phyloP scores from a whole-genome alignment of 2,797 vertebrate genomes.

The Anguilla anguilla region DNA sequence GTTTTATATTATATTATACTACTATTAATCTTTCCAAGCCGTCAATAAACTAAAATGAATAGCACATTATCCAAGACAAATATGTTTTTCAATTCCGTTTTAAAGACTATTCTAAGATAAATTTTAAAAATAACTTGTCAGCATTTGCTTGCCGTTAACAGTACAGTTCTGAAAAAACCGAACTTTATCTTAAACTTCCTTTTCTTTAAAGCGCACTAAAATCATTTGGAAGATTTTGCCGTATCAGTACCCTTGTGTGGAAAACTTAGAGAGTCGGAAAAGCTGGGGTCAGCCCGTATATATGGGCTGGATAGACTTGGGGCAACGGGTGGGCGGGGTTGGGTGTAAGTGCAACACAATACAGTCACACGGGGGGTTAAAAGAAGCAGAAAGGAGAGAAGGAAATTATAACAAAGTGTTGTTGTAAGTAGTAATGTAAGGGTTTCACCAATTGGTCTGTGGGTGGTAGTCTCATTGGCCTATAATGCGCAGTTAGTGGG shows the following conservation, averaged over 20 bases:
- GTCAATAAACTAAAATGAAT: background rate
- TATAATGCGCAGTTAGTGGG: background rate
- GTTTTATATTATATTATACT: background rate
- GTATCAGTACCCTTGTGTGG: background rate
- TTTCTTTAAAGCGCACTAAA: background rate
- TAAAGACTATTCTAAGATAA: background rate
- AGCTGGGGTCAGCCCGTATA: slow-evolving; percentile 22
- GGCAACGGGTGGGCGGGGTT: slow-evolving; percentile 15
- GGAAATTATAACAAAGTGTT: slow-evolving; percentile 23
- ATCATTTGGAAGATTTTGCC: background rate
- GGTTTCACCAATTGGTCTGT: slow-evolving; percentile 29
- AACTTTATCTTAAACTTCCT: background rate
- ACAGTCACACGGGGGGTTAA: slow-evolving; percentile 36
- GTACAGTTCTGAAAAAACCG: background rate
- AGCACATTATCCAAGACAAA: background rate
- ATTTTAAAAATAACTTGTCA: background rate
- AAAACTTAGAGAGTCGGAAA: background rate
- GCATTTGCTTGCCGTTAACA: background rate
- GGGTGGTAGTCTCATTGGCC: slow-evolving; percentile 19
- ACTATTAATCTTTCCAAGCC: background rate
- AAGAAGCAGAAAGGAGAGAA: slow-evolving; percentile 26
- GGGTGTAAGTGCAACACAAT: slow-evolving; percentile 35
- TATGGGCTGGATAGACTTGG: slow-evolving; percentile 13
- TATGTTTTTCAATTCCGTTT: background rate
- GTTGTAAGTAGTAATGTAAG: slow-evolving; percentile 38